phyloP scores from a whole-genome alignment of 2,797 vertebrate genomes.

The Danio aesculapii region DNA sequence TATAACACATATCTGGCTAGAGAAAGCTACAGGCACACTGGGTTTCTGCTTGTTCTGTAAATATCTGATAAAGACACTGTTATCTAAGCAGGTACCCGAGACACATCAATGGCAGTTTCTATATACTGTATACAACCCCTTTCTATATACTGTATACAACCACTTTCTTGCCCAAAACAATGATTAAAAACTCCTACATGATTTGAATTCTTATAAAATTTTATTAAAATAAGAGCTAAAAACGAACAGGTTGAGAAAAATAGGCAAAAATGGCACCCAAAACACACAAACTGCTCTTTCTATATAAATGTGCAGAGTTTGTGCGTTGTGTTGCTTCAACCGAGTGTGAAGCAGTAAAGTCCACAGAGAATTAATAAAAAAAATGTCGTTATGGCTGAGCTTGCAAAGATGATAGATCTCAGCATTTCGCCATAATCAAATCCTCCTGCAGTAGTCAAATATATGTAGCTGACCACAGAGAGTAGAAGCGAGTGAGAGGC shows the following conservation, averaged over 20 bases:
- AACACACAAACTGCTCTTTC: not conserved
- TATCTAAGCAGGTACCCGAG: too few relatives aligned
- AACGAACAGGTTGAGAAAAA: not conserved
- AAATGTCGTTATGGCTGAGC: conserved; percentile 19
- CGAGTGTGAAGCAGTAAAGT: conserved; percentile 4
- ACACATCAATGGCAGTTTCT: too few relatives aligned
- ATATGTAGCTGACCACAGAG: conserved; percentile 21
- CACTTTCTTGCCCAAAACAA: not conserved
- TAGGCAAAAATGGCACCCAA: not conserved
- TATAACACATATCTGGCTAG: too few relatives aligned
- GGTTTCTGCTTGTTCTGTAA: too few relatives aligned
- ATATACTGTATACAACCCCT: too few relatives aligned
- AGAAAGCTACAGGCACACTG: too few relatives aligned
- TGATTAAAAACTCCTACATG: not conserved
- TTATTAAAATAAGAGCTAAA: not conserved
- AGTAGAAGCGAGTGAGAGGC: conserved; percentile 6
- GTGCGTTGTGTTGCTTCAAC: conserved; percentile 16
- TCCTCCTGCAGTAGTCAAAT: conserved; percentile 36
- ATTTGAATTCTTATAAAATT: not conserved
- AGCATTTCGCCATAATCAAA: conserved; percentile 37
- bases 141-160: not conserved
- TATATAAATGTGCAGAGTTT: not conserved
- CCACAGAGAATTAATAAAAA: not conserved
- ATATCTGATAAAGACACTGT: too few relatives aligned
- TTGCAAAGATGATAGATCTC: conserved; percentile 8